A percentile compares a stretch with the other conserved stretches of the same genome.
Evolutionary conservation across 2,113 vertebrate genomes (phyloP).

Genomic region (Peromyscus maniculatus): DNA sequence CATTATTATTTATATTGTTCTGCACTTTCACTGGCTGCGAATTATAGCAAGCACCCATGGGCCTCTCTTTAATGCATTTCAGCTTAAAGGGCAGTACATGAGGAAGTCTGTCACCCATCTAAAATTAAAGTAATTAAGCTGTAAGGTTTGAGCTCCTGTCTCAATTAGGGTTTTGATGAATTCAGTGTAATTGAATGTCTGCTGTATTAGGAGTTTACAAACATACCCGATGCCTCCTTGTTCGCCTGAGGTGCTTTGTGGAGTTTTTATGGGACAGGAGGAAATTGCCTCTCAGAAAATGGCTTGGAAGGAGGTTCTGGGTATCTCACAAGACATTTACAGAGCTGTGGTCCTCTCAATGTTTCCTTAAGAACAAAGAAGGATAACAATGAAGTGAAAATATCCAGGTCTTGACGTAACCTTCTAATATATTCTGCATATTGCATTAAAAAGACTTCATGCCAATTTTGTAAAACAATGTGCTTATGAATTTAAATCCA

Average conservation of each 20-base stretch:
- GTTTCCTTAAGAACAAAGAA: conserved; percentile 62
- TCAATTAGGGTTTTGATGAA: conserved; percentile 84
- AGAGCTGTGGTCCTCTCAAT: conserved; percentile 19
- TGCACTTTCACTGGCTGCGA: neutral
- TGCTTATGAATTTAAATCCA: conserved; percentile 65
- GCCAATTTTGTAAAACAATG: conserved; percentile 63
- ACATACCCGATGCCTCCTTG: conserved; percentile 39
- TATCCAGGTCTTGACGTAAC: neutral
- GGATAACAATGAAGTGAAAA: conserved; percentile 48
- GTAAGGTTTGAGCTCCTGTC: conserved; percentile 81
- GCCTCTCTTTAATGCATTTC: conserved; percentile 60
- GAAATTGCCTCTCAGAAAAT: conserved; percentile 76
- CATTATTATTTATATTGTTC: conserved; percentile 6
- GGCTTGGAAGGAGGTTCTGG: conserved; percentile 51
- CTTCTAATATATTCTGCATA: neutral
- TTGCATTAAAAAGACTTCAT: conserved; percentile 16
- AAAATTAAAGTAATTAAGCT: conserved; percentile 85
- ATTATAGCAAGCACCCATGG: neutral
- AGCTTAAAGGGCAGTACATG: neutral
- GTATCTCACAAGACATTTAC: conserved; percentile 11
- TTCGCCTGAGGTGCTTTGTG: conserved; percentile 57
- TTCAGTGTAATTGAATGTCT: conserved; percentile 81
- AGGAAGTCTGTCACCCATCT: conserved; percentile 76
- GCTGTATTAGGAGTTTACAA: conserved; percentile 79
- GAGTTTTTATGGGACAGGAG: conserved; percentile 68